Evolutionary conservation across 2,113 vertebrate species (phyloP).

Genomic region (Gulo gulo): DNA sequence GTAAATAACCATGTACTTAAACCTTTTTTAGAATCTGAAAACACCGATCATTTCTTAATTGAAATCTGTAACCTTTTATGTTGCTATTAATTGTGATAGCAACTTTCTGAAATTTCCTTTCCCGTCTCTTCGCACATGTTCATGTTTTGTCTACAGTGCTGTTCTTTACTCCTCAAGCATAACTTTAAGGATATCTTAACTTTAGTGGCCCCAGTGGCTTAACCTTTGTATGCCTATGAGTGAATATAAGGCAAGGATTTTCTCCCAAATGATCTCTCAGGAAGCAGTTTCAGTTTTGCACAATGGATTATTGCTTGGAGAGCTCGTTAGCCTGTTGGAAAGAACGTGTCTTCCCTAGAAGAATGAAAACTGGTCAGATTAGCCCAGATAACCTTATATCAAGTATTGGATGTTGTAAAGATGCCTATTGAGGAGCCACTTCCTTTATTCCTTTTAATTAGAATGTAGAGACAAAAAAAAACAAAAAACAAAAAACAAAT

Average conservation of each 20-base stretch:
- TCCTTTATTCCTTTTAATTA: slow-evolving; percentile 29
- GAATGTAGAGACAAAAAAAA: neutral
- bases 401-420: neutral
- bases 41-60: neutral
- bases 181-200: neutral
- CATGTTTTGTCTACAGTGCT: neutral
- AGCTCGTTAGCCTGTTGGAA: neutral
- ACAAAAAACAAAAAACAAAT: neutral
- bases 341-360: neutral
- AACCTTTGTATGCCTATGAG: neutral
- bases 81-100: neutral
- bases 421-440: neutral
- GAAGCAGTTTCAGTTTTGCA: neutral
- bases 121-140: neutral
- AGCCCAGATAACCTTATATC: neutral
- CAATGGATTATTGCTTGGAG: neutral
- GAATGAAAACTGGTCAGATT: neutral
- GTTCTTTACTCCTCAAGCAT: neutral
- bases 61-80: neutral
- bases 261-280: neutral
- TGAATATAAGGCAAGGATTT: neutral
- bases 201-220: neutral
- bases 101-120: neutral
- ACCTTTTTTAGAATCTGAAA: neutral
- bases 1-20: neutral